These are phyloP conservation scores for Anthonomus grandis DNA, from an alignment of 1,140 invertebrate genomes.

Conservation along the genomic window DNA sequence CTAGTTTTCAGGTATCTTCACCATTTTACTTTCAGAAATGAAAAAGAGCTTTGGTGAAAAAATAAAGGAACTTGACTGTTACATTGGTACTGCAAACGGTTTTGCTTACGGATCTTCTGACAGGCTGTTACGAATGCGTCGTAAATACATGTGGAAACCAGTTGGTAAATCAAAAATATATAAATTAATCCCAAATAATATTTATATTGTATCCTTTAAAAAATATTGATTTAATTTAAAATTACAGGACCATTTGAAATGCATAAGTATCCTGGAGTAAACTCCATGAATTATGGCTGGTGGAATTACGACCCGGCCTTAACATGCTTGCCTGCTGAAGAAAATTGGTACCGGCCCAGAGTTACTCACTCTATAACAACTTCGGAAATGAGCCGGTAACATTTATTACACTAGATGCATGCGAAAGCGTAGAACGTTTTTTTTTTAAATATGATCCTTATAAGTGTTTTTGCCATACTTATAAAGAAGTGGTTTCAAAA, in stretches of 20 bases:
- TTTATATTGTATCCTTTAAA: too few relatives aligned
- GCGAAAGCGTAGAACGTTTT: too few relatives aligned
- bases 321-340: constrained; percentile 3
- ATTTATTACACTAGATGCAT: too few relatives aligned
- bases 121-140: constrained; percentile 31
- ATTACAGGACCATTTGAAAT: constrained; percentile 34
- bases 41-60: constrained; percentile 29
- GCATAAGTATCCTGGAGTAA: constrained; percentile 35
- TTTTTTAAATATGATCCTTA: not conserved
- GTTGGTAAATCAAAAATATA: constrained; percentile 30
- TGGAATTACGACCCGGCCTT: constrained; percentile 30
- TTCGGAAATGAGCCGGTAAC: constrained; percentile 26
- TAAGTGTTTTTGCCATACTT: not conserved
- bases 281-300: constrained; percentile 39
- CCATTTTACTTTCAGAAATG: constrained; percentile 1
- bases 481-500: not conserved
- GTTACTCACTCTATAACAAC: constrained; percentile 14
- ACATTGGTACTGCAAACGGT: constrained; percentile 37
- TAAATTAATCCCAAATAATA: too few relatives aligned
- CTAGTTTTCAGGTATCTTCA: too few relatives aligned
- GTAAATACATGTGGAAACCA: constrained; percentile 36
- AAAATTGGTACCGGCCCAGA: constrained; percentile 31
- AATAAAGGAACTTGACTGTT: constrained; percentile 37
- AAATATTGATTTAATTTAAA: not conserved
- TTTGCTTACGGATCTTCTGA: constrained; percentile 39